These are phyloP conservation scores for Tetranychus urticae DNA, from an alignment of 1,140 invertebrate genomes.

Conservation along the genomic window DNA sequence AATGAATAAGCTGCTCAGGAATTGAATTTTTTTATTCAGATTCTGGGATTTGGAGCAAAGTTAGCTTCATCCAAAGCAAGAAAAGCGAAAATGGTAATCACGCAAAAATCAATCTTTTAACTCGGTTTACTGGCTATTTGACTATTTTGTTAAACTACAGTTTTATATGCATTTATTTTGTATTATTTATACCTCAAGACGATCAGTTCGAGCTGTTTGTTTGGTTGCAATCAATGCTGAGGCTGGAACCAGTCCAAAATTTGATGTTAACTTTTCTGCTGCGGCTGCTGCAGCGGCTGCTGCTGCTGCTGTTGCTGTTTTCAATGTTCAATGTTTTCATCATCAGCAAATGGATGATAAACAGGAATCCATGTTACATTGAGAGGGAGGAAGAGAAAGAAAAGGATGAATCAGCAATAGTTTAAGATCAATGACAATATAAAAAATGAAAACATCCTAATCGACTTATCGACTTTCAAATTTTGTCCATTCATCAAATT, in stretches of 20 bases:
- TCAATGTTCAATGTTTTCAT: constrained; percentile 25
- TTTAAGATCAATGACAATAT: too few relatives aligned
- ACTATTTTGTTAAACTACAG: too few relatives aligned
- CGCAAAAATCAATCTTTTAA: too few relatives aligned
- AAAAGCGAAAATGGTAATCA: too few relatives aligned
- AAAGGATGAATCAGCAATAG: too few relatives aligned
- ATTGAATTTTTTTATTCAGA: too few relatives aligned
- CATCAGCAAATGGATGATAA: background rate
- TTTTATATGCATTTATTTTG: background rate
- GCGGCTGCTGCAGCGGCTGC: constrained; percentile 1
- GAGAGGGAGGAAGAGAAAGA: background rate
- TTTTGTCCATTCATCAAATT: too few relatives aligned
- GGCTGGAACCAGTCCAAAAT: constrained; percentile 30
- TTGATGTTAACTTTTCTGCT: constrained; percentile 6
- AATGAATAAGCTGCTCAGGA: background rate
- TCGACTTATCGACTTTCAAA: too few relatives aligned
- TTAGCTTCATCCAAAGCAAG: too few relatives aligned
- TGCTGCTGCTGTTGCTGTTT: constrained; percentile 4
- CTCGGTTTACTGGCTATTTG: background rate
- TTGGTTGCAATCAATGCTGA: constrained; percentile 49
- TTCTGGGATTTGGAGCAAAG: too few relatives aligned
- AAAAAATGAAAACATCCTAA: too few relatives aligned
- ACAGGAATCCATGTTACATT: background rate
- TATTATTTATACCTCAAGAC: constrained; percentile 58
- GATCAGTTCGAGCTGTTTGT: constrained; percentile 76